Base-by-base conservation (phyloP, 2,888 invertebrate genomes). In the Drosophila mimica region DNA sequence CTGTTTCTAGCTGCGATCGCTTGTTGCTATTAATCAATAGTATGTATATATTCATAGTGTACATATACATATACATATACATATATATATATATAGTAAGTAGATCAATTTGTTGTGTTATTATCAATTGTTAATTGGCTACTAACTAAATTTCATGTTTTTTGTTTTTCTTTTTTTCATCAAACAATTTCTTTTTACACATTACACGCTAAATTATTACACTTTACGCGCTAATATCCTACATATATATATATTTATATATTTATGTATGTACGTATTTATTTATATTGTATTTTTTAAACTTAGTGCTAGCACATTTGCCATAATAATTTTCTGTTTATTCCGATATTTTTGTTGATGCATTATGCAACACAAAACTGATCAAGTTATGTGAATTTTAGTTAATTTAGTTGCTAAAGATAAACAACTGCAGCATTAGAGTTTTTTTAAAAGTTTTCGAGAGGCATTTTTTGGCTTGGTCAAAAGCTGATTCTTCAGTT, bases 81-180 rank as follows among this genome's bases (percentile, higher is more conserved):
- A 40, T 72, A 61, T 57, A 51, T 61, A 53, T 68, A 52, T 56
- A 40, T 81, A 72, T 63, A 60, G 48, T 56, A 79, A 77, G 80
- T 84, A 74, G 74, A 74, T 78, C 83, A 82, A 77, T 85, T 82
- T 78, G 78, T 81, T 82, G 62, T 82, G 40, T 59, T 66, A 54
- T 72, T 72, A 68, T 78, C 67, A 58, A 73, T 77, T 77, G 80
- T 86, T 88, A 89, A 90, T 91, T 91, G 76, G 88, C 91, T 92
- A 91, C 91, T 91, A 91, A 84, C 92, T 91, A 91, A 91, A 82
- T 85, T 79, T 76, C 63, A 61, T 80, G 78, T 78, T 90, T 70
- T 43, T 25, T 15, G 20, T 4, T 25, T 46, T 46, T 46, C 11
- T n/a, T 43, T 46, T 46, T 77, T 90, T 81, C 83, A 71, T 68